A percentile compares a stretch with the other conserved stretches of the same genome.
Evolutionary conservation across 2,888 invertebrate genomes (phyloP).

Genomic region (Augiades crinisus): DNA sequence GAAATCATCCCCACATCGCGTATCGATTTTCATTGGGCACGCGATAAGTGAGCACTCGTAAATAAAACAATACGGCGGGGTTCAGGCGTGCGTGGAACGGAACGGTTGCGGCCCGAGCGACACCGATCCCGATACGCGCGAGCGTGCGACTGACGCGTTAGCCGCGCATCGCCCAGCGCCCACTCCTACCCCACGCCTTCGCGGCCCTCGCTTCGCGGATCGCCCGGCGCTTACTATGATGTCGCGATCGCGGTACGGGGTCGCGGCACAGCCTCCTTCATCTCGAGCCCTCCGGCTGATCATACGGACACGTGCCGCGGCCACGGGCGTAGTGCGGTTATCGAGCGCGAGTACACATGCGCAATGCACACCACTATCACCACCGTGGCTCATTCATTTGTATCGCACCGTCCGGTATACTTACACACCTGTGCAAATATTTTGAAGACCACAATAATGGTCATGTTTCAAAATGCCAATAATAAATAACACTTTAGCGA

Average conservation of each 20-base stretch:
- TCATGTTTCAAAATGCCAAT: constrained; percentile 48
- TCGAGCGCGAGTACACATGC: constrained; percentile 76
- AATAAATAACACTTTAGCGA: too few relatives aligned
- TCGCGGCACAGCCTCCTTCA: constrained; percentile 60
- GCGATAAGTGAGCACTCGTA: constrained; percentile 39
- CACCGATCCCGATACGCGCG: constrained; percentile 58
- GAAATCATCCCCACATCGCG: constrained; percentile 47
- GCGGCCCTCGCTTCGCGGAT: constrained; percentile 25
- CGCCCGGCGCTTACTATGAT: constrained; percentile 15
- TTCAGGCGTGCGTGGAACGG: constrained; percentile 41
- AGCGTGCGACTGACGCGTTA: constrained; percentile 61
- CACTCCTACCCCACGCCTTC: constrained; percentile 47
- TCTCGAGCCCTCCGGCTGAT: constrained; percentile 43
- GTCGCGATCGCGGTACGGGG: constrained; percentile 34
- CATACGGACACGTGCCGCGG: constrained; percentile 62
- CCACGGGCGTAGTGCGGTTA: constrained; percentile 69
- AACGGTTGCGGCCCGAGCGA: constrained; percentile 43
- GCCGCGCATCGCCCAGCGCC: constrained; percentile 34
- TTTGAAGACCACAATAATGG: constrained; percentile 56
- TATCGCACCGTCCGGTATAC: constrained; percentile 42
- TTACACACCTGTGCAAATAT: constrained; percentile 76
- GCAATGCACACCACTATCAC: constrained; percentile 52
- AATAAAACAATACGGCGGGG: constrained; percentile 34
- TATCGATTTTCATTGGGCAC: constrained; percentile 42
- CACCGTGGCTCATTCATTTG: constrained; percentile 66